Base-by-base conservation (phyloP, 64 coral and sea anemone species). In the Porites lutea region DNA sequence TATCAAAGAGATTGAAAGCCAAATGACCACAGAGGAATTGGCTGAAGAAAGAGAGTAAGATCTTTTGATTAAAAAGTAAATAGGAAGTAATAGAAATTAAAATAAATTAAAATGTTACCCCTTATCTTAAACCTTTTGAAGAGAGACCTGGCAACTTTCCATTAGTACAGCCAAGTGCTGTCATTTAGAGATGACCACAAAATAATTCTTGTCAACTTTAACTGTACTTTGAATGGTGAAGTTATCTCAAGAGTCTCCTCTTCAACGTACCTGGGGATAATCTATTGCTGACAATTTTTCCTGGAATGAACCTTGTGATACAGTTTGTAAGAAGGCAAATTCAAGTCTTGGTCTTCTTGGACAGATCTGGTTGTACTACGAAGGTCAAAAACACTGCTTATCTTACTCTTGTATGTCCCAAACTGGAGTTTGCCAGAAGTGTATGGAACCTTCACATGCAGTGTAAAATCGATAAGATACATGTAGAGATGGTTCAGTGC, bases 1-100 rank as follows among this genome's bases (percentile, higher is more conserved):
- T 77, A 86, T 97, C 37, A 97, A 93, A 69, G 92, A 97, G 51
- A 90, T 97, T 92, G 95, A 97, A 52, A 92, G 77, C 15, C 69
- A 87, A 63, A 88, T 97, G 74, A 88, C 92, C 4, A 79, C 55
- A 37, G 91, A 97, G 67, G 95, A 97, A 73, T 87, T 87, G 53
- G 92, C 90, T 61, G 82, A 88, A 81, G 95, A 97, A 64, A 87
- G 88, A 90, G 82, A 94, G 95, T 97, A 57, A 3, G 54, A 7
- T 57, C 54, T 57, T 57, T 12, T 57, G 54, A 57, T 57, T 57
- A 57, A 57, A 57, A 57, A 12, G 7, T 57, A 57, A 57, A 57
- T 57, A 6, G 12, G 5, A 9, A 12, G 54, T 6, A 12, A 57
- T 57, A 57, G 1, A 57, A 12, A 6, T 3, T 9, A 57, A 7